A percentile compares a stretch with the other conserved stretches of the same genome.
These are phyloP conservation scores for Tiliacea aurago DNA, from an alignment of 2,888 invertebrate species.

Conservation along the genomic window DNA sequence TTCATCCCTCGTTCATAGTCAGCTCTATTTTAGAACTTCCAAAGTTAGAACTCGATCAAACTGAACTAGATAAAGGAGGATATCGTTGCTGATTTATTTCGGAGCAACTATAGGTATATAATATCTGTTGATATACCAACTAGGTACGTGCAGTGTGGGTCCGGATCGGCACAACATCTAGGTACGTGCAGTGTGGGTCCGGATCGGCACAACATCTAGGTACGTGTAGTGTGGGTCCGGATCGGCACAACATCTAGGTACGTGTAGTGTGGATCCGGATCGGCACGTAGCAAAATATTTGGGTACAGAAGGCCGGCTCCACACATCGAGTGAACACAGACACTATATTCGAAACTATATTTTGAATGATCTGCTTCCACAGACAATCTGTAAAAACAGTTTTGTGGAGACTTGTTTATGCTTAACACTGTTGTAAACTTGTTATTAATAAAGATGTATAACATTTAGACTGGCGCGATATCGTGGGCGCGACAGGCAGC, in stretches of 20 bases:
- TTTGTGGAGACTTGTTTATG: background rate
- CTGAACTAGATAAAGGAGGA: background rate
- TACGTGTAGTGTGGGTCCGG: no score
- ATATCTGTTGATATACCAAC: background rate
- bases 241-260: background rate
- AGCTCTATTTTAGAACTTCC: slow-evolving; percentile 10
- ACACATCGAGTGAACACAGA: background rate
- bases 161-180: no score
- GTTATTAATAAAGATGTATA: background rate
- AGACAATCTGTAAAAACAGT: background rate
- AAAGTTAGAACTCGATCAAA: slow-evolving; percentile 26
- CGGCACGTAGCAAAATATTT: background rate
- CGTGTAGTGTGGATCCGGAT: background rate
- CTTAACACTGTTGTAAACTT: background rate
- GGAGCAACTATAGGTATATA: background rate
- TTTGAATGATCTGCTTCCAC: background rate
- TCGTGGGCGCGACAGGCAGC: no score
- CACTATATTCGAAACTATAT: background rate
- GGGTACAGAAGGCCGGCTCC: background rate
- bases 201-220: no score
- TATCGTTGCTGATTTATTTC: background rate
- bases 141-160: background rate
- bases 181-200: no score
- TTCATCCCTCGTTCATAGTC: no score
- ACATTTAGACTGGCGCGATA: background rate